Evolutionary conservation across 2,888 invertebrate species (phyloP).

Genomic region (Macaria liturata): DNA sequence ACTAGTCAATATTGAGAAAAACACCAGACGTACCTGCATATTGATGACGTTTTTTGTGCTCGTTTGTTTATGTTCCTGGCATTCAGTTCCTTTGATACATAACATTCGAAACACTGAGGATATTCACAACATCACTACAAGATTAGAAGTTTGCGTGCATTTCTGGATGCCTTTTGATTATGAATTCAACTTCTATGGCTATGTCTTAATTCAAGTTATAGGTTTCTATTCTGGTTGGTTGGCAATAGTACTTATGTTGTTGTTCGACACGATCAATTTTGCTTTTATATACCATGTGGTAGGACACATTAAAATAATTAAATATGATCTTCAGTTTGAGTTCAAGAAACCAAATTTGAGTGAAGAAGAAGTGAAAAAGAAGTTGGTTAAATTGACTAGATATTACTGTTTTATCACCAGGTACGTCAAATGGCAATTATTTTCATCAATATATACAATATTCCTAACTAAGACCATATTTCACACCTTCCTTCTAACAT

Average conservation of each 20-base stretch:
- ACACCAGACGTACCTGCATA: no score
- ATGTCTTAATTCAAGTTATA: background rate
- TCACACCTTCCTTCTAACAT: no score
- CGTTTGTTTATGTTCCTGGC: no score
- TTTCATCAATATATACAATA: no score
- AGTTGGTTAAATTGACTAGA: background rate
- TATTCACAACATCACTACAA: constrained; percentile 3
- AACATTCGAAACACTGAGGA: constrained; percentile 4
- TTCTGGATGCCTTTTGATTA: constrained; percentile 39
- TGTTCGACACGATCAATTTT: constrained; percentile 3
- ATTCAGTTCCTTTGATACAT: constrained; percentile 6
- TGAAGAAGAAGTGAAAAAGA: constrained; percentile 1
- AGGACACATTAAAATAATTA: constrained; percentile 4
- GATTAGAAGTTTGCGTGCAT: constrained; percentile 1
- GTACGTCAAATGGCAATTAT: no score
- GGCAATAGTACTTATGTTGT: background rate
- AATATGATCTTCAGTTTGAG: background rate
- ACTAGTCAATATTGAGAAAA: no score
- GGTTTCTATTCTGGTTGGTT: background rate
- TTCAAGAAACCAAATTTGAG: background rate
- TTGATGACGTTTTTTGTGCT: no score
- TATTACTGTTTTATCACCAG: no score
- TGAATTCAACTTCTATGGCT: constrained; percentile 6
- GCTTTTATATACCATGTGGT: background rate
- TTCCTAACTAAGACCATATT: no score